Evolutionary conservation across 2,113 vertebrate species (phyloP).

Genomic region (Prolemur simus): DNA sequence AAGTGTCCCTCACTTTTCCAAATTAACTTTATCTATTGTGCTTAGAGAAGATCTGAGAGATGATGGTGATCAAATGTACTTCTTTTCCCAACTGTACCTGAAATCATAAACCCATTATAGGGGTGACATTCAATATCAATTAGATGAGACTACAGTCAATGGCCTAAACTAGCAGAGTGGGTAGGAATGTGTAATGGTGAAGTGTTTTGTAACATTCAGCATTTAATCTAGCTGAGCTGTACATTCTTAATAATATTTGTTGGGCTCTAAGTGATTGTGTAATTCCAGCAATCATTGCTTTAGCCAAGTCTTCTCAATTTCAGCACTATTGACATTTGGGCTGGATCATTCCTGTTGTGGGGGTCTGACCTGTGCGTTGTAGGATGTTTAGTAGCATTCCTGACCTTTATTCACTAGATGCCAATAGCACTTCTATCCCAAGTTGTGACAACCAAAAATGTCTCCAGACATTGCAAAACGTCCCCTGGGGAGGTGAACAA

Average conservation of each 20-base stretch:
- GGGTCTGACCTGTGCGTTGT: neutral
- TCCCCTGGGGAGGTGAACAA: neutral
- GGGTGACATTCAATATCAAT: neutral
- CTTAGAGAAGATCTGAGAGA: slow-evolving; percentile 24
- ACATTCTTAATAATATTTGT: slow-evolving; percentile 14
- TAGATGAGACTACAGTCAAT: neutral
- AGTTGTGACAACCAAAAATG: neutral
- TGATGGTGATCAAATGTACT: neutral
- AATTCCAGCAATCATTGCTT: neutral
- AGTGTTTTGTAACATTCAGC: neutral
- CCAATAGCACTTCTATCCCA: neutral
- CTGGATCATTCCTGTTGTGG: neutral
- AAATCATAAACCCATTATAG: slow-evolving; percentile 9
- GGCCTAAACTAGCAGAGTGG: neutral
- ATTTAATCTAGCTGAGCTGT: slow-evolving; percentile 1
- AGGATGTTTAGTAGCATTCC: neutral
- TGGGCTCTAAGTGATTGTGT: neutral
- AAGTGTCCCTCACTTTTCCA: neutral
- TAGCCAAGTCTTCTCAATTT: neutral
- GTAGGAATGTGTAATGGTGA: neutral
- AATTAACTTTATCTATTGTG: neutral
- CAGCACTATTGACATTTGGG: neutral
- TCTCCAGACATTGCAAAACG: neutral
- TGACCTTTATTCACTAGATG: neutral
- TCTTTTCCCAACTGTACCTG: neutral